Base-by-base conservation (phyloP, 2,113 vertebrate genomes). In the Vicugna pacos region DNA sequence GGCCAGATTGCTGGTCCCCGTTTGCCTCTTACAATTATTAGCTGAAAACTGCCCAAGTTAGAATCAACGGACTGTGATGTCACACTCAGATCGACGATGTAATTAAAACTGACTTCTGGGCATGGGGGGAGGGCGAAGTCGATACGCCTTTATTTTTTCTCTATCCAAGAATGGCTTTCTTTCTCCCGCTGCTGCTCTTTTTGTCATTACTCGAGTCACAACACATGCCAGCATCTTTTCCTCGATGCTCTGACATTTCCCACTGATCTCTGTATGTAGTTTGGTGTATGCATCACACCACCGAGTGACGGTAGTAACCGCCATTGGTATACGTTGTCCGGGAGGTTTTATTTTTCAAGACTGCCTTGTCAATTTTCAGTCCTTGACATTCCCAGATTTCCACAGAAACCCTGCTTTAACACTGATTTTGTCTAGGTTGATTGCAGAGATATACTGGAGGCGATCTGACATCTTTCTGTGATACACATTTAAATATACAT, bases 71-170 rank as follows among this genome's bases (percentile, higher is more conserved):
- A 42, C 4, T 42, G 38, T 42, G 4, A 42, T 32, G 28, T 54
- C 17, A 46, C 14, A 20, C 2, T 6, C 50, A 62, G 20, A 60
- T 14, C 7, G 11, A 7, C 1, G 7, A 20, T 2, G 16, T 14
- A 17, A 65, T 8, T 30, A 20, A 38, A 35, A 58, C 16, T 13
- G n/a, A n/a, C 6, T 26, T 48, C 35, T 12, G 3, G 19, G 30
- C 0, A 0, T 4, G 3, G 2, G 1, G 17, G 46, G 9, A 32
- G 35, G 19, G 54, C 1, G 3, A 70, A 1, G 17, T 58, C 48
- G 6, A 4, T 26, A 19, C 28, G 46, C 3, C 38, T 46, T 35
- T 30, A 42, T 32, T 10, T 32, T 28, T 77, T 7, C 8, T 54
- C 5, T 8, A n/a, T 11, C 8, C 35, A 24, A 32, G 46, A 14